Percentiles rank a stretch among this genome's conserved stretches.
phyloP scores from a whole-genome alignment of 35 echinoderm and acorn worm species.

The Anneissia japonica region DNA sequence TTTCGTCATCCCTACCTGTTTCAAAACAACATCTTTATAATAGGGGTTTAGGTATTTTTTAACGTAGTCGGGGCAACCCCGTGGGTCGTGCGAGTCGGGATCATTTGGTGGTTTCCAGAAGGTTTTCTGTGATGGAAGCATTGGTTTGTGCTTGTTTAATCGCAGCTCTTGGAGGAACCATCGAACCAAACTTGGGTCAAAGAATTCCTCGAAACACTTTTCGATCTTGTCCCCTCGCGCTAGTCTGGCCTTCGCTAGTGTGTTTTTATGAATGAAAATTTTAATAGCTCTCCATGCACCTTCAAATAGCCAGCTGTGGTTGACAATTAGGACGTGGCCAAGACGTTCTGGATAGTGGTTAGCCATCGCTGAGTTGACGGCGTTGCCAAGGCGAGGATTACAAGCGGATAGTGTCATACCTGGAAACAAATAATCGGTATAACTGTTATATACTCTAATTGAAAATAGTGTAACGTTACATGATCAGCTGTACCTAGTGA shows the following conservation, averaged over 20 bases:
- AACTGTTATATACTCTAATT: too few species aligned
- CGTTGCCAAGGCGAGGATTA: background rate
- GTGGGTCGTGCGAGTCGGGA: conserved; percentile 19
- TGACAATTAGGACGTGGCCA: conserved; percentile 16
- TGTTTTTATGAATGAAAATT: conserved; percentile 20
- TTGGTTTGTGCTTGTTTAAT: conserved; percentile 11
- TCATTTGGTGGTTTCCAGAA: conserved; percentile 39
- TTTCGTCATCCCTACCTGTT: background rate
- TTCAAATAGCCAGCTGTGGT: conserved; percentile 28
- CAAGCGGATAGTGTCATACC: conserved; percentile 20
- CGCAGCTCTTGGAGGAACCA: conserved; percentile 13
- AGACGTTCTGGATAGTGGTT: conserved; percentile 35
- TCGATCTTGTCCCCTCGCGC: conserved; percentile 11
- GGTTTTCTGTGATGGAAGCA: conserved; percentile 2
- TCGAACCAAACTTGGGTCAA: background rate
- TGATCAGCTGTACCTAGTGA: too few species aligned
- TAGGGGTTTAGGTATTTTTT: conserved; percentile 24
- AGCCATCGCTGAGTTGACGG: conserved; percentile 5
- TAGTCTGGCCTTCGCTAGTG: conserved; percentile 4
- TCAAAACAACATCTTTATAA: conserved; percentile 6
- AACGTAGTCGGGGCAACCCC: conserved; percentile 28
- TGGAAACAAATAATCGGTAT: conserved; percentile 8
- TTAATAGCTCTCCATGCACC: conserved; percentile 5
- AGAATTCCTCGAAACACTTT: conserved; percentile 13
- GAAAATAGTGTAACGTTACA: too few species aligned